A percentile compares a stretch with the other conserved stretches of the same genome.
Conservation (phyloP, 2,113 vertebrate genomes). For the Madoqua kirkii region DNA sequence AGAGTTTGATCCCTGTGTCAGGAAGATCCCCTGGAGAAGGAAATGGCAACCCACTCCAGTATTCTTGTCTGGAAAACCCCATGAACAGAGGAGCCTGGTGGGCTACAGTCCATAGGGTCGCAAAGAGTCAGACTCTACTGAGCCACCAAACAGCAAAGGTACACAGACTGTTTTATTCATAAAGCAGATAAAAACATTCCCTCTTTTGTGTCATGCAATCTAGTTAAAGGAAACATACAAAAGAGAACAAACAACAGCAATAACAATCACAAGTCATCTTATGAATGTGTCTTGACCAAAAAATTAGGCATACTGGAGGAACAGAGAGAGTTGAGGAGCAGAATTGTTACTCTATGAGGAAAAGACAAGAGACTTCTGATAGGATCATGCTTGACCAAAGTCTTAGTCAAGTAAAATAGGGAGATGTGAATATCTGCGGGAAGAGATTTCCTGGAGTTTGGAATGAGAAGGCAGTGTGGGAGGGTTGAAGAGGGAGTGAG, state of each 20-base stretch:
- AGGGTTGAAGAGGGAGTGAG: rapidly evolving
- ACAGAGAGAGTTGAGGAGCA: neutral
- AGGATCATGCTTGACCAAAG: neutral
- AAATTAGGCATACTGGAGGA: neutral
- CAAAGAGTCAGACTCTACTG: neutral
- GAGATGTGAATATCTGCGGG: neutral
- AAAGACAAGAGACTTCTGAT: neutral
- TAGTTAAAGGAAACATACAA: neutral
- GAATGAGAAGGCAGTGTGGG: neutral
- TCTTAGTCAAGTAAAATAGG: neutral
- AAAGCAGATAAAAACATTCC: neutral
- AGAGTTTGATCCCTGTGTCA: neutral
- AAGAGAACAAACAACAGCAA: neutral
- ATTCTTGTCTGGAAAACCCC: neutral
- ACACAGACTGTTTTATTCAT: neutral
- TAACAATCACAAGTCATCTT: neutral
- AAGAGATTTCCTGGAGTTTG: neutral
- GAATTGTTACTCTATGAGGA: neutral
- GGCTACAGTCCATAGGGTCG: neutral
- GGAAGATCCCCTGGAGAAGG: neutral
- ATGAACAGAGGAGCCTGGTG: neutral
- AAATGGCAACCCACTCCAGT: neutral
- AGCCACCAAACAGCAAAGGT: neutral
- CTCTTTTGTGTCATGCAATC: neutral
- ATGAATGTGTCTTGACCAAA: neutral